Base-by-base conservation (phyloP, 2,888 invertebrate species). In the Cynaeus angustus region DNA sequence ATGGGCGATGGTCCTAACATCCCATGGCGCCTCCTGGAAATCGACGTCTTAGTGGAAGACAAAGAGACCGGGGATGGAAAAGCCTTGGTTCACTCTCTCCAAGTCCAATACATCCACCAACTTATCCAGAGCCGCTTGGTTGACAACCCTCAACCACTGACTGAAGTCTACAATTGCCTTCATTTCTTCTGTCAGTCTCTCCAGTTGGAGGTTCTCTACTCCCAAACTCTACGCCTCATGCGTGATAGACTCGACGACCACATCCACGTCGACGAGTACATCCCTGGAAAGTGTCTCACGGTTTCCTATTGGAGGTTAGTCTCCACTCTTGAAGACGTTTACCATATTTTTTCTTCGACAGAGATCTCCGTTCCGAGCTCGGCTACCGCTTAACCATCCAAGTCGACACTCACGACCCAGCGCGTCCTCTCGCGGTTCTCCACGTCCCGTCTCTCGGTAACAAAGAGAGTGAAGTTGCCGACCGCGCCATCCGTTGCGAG, bases 11-110 rank as follows among this genome's bases (percentile, higher is more conserved):
- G 94, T 3, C 91, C 93, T 0, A 92, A 91, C 82, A 91, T 97
- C 65, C 98, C 98, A 0, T 99, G 99, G 99, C 90, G 97, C 56
- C 88, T 99, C 59, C 87, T 99, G 68, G 97, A 98, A 83, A 94
- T 99, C 76, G 95, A 97, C 79, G 94, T 99, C 79, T 88, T 99
- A 9, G 98, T 99, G 1, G 97, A 98, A 83, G 99, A 99, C 82
- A 94, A 94, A 84, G 99, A 99, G 87, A 98, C 97, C 61, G 97
- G 98, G 28, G 97, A 97, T 89, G 99, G 99, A 9, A 97, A 97
- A 85, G 91, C 96, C 0, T 87, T 99, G 66, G 98, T 99, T 1
- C 99, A 99, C 87, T 92, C 94, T 3, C 88, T 98, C 6, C 99
- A 98, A 88, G 91, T 95, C 13, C 91, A 96, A 81, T 98, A 96